These are phyloP conservation scores for Enteromius unitaeniatus DNA, from an alignment of 2,797 vertebrate species.

Conservation along the genomic window DNA sequence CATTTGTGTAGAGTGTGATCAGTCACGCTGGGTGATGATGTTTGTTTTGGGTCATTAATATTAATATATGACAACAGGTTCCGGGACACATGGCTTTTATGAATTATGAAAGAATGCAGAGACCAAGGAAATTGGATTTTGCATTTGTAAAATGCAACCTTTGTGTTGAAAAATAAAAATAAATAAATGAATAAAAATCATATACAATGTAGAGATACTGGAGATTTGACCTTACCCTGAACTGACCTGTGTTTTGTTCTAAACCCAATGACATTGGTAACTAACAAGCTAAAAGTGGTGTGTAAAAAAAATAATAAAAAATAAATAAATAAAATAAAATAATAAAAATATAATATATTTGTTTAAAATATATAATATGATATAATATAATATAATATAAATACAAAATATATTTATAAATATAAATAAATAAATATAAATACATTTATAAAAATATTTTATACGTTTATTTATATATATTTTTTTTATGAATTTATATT, in stretches of 20 bases:
- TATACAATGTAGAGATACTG: neutral
- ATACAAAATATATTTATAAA: too few species aligned
- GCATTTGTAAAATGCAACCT: slow-evolving; percentile 70
- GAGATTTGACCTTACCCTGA: neutral
- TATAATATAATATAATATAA: too few species aligned
- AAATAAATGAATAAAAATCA: neutral
- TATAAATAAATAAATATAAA: too few species aligned
- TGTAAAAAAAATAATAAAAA: too few species aligned
- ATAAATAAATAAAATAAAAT: too few species aligned
- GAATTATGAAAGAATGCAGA: slow-evolving; percentile 53
- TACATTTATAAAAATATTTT: too few species aligned
- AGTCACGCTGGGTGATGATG: slow-evolving; percentile 40
- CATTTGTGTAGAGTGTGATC: slow-evolving; percentile 39
- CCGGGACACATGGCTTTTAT: slow-evolving; percentile 42
- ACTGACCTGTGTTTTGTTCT: neutral
- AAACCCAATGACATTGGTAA: neutral
- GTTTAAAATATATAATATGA: too few species aligned
- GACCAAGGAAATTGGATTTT: slow-evolving; percentile 13
- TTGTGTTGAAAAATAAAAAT: slow-evolving; percentile 20
- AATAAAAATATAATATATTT: too few species aligned
- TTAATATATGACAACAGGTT: slow-evolving; percentile 44
- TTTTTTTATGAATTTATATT: too few species aligned
- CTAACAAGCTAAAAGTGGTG: neutral
- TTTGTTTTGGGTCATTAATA: slow-evolving; percentile 57
- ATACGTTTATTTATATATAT: too few species aligned